Conservation (phyloP, 2,113 vertebrate genomes). For the Acrocephalus kingi region DNA sequence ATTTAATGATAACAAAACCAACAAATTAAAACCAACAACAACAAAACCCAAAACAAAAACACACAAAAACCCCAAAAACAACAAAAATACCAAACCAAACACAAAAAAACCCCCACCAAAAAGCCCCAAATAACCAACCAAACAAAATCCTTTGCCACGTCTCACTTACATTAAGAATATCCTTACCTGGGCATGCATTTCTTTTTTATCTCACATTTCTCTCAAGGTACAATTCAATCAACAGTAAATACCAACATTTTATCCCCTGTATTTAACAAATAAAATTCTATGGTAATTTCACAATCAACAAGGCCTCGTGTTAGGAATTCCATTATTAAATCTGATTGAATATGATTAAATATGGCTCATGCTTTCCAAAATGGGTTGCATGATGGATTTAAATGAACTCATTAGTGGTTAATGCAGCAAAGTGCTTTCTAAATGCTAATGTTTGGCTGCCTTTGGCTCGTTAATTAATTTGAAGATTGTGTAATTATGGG, state of each 20-base stretch:
- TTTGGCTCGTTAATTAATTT: slow-evolving; percentile 84
- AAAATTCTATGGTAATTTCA: slow-evolving; percentile 76
- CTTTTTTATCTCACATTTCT: neutral
- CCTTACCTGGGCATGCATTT: neutral
- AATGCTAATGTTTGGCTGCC: slow-evolving; percentile 82
- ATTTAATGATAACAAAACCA: neutral
- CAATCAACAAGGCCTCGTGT: slow-evolving; percentile 71
- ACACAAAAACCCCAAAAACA: neutral
- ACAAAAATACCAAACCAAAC: neutral
- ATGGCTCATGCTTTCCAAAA: slow-evolving; percentile 71
- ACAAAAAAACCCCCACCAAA: neutral
- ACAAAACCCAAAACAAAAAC: too few relatives aligned
- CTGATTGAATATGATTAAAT: slow-evolving; percentile 82
- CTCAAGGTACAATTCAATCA: slow-evolving; percentile 16
- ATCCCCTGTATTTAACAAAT: slow-evolving; percentile 63
- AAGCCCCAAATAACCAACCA: neutral
- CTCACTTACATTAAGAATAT: neutral
- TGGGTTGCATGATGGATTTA: slow-evolving; percentile 71
- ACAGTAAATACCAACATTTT: neutral
- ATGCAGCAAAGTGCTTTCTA: slow-evolving; percentile 78
- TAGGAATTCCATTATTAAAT: slow-evolving; percentile 76
- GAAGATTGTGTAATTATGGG: slow-evolving; percentile 80
- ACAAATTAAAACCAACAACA: neutral
- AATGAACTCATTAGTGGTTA: slow-evolving; percentile 82
- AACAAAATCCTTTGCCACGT: neutral